Percentiles rank a stretch among this genome's conserved stretches.
phyloP scores from a whole-genome alignment of 92 coral and sea anemone genomes.

The Metridium senile region DNA sequence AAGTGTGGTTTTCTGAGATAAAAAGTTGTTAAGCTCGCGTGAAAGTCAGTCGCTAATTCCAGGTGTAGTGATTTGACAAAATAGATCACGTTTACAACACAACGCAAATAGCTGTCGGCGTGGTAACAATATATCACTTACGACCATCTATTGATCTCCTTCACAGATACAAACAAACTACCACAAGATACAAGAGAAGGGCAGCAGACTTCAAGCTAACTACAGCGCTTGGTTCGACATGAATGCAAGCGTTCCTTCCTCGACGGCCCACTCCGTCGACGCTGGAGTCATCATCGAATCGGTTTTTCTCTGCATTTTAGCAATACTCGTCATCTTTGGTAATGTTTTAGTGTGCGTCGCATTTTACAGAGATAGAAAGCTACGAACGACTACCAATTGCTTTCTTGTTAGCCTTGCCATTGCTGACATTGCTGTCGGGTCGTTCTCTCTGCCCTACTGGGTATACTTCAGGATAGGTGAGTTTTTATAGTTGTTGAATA shows the following conservation, averaged over 20 bases:
- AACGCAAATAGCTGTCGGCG: background rate
- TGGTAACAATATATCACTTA: background rate
- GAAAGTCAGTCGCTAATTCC: too few relatives aligned
- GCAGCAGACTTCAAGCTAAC: background rate
- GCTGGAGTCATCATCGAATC: slow-evolving; percentile 61
- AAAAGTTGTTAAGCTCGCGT: too few relatives aligned
- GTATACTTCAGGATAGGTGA: slow-evolving; percentile 79
- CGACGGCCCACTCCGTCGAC: background rate
- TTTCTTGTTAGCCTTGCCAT: slow-evolving; percentile 76
- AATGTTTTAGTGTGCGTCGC: slow-evolving; percentile 87
- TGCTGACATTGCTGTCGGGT: slow-evolving; percentile 88
- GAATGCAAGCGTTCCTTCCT: background rate
- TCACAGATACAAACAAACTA: background rate
- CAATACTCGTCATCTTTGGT: slow-evolving; percentile 70
- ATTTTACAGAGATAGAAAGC: slow-evolving; percentile 71
- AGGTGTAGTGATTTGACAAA: too few relatives aligned
- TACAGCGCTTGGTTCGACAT: background rate
- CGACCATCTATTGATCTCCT: background rate
- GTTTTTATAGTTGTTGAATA: background rate
- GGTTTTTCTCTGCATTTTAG: slow-evolving; percentile 49
- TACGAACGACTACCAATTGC: slow-evolving; percentile 87
- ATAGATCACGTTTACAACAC: too few relatives aligned
- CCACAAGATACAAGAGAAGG: background rate
- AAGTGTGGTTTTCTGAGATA: too few relatives aligned
- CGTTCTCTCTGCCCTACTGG: slow-evolving; percentile 82